Evolutionary conservation across 2,888 invertebrate genomes (phyloP), one percentile per base, ranked within the genome.

Genomic region (Perdita meconis): DNA sequence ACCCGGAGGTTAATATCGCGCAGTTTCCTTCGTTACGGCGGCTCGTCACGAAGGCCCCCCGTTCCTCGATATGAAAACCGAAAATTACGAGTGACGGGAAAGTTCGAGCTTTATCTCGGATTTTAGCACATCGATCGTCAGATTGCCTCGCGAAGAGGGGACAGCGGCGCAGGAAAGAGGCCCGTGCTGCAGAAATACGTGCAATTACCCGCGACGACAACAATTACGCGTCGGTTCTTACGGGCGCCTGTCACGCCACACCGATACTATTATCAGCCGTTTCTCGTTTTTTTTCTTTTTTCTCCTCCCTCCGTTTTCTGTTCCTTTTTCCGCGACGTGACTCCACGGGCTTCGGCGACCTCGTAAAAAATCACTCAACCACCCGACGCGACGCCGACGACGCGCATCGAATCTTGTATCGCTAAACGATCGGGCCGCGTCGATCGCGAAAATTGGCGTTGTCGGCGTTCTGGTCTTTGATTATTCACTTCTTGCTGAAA

Each of bases 161-260:
- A 38, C 42, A 66, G 12, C 47, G 40, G 57, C n/a, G 30, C 47
- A 56, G 59, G 55, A 65, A 72, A 56, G 75, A 55, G 74, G 40
- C 69, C 60, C 61, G 68, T 78, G 56, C 69, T 73, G 73, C 68
- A 76, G 75, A 78, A 85, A 85, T 81, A 83, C 80, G 70, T 85
- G 81, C 80, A 84, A 88, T 87, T 86, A 84, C 82, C 55, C 57
- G 68, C 75, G 81, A 85, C 84, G 84, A 87, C 86, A 88, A 86
- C 84, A 87, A 88, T 87, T 87, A 83, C 83, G 74, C 71, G 80
- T 36, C 81, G 77, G 79, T 81, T 77, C 85, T 90, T 89, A 90
- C 84, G 85, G 82, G 69, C 61, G 70, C 50, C 80, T 77, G 86
- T 86, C 90, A 90, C 89, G 90, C 87, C 60, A 79, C 55, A 64